phyloP scores from a whole-genome alignment of 35 echinoderm and acorn worm species.

The Acanthaster planci region DNA sequence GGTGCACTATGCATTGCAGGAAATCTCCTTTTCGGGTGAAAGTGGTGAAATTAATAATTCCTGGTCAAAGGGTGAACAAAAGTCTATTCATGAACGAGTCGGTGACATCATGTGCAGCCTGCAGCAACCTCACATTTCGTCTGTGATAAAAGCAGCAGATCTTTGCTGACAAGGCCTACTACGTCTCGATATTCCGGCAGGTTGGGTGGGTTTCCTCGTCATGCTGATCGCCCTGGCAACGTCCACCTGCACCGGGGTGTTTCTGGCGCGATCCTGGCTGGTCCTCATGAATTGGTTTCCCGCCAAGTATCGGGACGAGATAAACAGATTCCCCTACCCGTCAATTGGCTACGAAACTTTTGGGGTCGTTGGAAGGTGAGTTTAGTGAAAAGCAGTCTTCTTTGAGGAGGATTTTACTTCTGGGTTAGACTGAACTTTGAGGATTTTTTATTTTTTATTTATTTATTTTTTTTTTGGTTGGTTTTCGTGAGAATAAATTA shows the following conservation, averaged over 20 bases:
- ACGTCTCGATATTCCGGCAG: neutral
- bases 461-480: neutral
- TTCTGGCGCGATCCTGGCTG: conserved; percentile 29
- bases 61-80: too few species aligned
- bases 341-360: conserved; percentile 30
- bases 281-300: conserved; percentile 25
- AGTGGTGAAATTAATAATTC: too few species aligned
- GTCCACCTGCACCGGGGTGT: conserved; percentile 18
- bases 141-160: too few species aligned
- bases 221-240: neutral
- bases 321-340: conserved; percentile 43
- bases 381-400: neutral
- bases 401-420: neutral
- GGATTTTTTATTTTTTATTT: neutral
- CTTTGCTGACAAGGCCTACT: too few species aligned
- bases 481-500: neutral
- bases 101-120: too few species aligned
- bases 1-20: too few species aligned
- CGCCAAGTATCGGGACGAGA: conserved; percentile 34
- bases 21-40: too few species aligned
- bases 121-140: too few species aligned
- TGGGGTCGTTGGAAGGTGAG: conserved; percentile 43
- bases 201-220: conserved; percentile 29
- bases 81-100: too few species aligned
- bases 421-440: neutral